Conservation (phyloP, 2,113 vertebrate species). For the Lates calcarifer region DNA sequence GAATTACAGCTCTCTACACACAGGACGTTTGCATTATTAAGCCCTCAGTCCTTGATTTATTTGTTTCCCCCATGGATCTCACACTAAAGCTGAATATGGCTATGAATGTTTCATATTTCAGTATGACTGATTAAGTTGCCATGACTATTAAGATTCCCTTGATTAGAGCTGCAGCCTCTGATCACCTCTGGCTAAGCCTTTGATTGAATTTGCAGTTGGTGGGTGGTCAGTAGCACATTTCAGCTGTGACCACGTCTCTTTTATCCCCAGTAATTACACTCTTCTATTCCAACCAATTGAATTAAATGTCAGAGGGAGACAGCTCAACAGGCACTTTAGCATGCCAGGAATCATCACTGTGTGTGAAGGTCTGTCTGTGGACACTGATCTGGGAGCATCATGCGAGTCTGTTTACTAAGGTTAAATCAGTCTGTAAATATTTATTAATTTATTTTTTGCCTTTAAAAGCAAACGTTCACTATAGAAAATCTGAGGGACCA, state of each 20-base stretch:
- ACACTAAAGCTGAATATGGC: background rate
- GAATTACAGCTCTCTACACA: background rate
- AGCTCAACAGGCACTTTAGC: slow-evolving; percentile 8
- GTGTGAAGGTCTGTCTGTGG: background rate
- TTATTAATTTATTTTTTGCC: no score
- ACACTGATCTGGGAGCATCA: background rate
- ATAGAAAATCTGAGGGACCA: no score
- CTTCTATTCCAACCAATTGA: slow-evolving; percentile 22
- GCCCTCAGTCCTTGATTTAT: background rate
- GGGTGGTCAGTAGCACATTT: slow-evolving; percentile 21
- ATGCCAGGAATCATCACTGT: background rate
- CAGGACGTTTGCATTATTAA: background rate
- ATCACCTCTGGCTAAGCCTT: slow-evolving; percentile 24
- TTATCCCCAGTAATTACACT: slow-evolving; percentile 36
- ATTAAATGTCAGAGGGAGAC: slow-evolving; percentile 30
- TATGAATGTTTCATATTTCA: slow-evolving; percentile 8
- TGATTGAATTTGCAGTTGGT: slow-evolving; percentile 51
- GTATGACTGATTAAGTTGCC: slow-evolving; percentile 23
- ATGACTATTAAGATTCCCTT: slow-evolving; percentile 17
- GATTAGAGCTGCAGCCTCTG: slow-evolving; percentile 26
- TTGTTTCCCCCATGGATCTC: background rate
- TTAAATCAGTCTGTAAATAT: background rate
- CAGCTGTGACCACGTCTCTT: slow-evolving; percentile 13
- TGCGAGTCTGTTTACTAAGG: background rate
- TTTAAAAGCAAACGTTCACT: no score